phyloP scores from a whole-genome alignment of 2,797 vertebrate genomes.

The Microctenopoma stevenorrisi region DNA sequence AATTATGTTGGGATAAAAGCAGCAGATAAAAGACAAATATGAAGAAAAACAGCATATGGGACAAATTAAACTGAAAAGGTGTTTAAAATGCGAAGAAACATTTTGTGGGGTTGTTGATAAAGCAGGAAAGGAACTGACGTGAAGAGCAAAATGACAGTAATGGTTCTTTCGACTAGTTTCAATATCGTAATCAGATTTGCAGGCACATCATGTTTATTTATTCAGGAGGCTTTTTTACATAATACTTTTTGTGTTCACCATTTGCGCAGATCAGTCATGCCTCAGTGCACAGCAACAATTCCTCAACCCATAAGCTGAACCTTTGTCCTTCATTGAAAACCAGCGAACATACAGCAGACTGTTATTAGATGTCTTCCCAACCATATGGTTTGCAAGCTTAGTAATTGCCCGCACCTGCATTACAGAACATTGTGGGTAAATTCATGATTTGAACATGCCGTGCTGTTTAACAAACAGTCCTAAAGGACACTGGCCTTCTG shows the following conservation, averaged over 20 bases:
- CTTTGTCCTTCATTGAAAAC: conserved; percentile 75
- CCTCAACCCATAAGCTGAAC: conserved; percentile 60
- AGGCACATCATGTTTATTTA: conserved; percentile 59
- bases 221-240: conserved; percentile 55
- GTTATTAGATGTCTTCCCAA: conserved; percentile 70
- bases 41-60: conserved; percentile 17
- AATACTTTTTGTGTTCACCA: conserved; percentile 62
- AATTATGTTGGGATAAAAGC: conserved; percentile 66
- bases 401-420: conserved; percentile 60
- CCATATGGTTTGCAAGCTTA: conserved; percentile 70
- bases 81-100: conserved; percentile 29
- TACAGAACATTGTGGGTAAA: conserved; percentile 57
- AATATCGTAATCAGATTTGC: conserved; percentile 64
- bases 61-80: conserved; percentile 49
- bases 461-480: conserved; percentile 64
- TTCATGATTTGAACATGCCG: conserved; percentile 61
- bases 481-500: conserved; percentile 71
- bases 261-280: conserved; percentile 68
- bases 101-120: conserved; percentile 41
- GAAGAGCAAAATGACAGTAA: conserved; percentile 40
- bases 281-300: conserved; percentile 60
- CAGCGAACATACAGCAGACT: conserved; percentile 58
- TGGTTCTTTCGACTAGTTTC: conserved; percentile 50
- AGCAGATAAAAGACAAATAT: conserved; percentile 55
- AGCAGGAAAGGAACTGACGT: conserved; percentile 29